These are phyloP conservation scores for Bubo bubo DNA, from an alignment of 2,113 vertebrate species.

Conservation along the genomic window DNA sequence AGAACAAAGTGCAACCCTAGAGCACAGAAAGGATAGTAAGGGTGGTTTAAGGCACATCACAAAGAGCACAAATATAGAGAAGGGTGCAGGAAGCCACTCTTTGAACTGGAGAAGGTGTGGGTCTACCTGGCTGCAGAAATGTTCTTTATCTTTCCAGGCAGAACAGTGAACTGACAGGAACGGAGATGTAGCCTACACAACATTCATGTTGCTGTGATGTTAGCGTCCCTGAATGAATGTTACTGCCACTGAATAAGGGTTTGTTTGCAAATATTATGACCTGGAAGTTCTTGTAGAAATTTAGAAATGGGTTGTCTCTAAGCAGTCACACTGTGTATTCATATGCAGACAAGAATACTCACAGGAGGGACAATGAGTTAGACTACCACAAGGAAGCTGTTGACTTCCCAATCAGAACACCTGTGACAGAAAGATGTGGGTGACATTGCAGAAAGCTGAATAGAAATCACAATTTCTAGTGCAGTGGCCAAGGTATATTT, in stretches of 20 bases:
- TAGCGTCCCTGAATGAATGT: neutral
- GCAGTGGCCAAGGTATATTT: neutral
- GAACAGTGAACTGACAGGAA: neutral
- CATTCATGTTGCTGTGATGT: neutral
- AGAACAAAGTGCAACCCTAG: neutral
- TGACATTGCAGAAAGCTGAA: neutral
- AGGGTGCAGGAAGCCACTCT: neutral
- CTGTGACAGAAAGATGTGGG: neutral
- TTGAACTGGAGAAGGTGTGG: neutral
- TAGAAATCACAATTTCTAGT: neutral
- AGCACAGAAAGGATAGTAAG: neutral
- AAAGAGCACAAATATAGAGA: neutral
- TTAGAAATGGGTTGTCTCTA: neutral
- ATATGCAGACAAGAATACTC: neutral
- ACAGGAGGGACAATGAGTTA: neutral
- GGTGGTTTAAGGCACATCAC: neutral
- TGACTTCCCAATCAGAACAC: neutral
- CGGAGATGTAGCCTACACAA: neutral
- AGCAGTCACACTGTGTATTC: neutral
- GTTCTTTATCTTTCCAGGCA: neutral
- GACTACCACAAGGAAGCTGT: neutral
- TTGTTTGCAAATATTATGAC: neutral
- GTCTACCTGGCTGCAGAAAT: neutral
- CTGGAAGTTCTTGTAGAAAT: neutral
- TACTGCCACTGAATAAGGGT: neutral